Evolutionary conservation across 2,113 vertebrate species (phyloP).

Genomic region (Oophaga pumilio): DNA sequence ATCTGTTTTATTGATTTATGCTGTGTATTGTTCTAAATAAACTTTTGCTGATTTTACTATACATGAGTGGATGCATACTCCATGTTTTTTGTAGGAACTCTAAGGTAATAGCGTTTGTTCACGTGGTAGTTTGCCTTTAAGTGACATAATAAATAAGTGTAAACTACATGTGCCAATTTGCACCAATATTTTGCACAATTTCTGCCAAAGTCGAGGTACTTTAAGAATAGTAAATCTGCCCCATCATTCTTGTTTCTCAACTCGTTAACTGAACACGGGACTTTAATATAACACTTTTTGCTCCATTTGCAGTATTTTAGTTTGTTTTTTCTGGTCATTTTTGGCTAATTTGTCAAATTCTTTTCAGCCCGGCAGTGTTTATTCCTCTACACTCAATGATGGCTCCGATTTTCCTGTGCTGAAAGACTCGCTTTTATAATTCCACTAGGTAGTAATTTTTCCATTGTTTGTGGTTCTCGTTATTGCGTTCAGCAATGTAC

Average conservation of each 20-base stretch:
- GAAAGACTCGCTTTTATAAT: conserved; percentile 9
- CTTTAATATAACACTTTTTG: background rate
- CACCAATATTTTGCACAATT: no score
- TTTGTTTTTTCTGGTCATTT: background rate
- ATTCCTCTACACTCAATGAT: background rate
- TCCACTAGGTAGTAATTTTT: background rate
- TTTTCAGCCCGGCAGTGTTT: background rate
- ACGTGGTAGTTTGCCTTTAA: no score
- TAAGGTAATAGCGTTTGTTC: no score
- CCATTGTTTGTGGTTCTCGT: conserved; percentile 10
- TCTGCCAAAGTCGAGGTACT: background rate
- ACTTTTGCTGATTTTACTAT: no score
- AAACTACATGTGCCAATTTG: no score
- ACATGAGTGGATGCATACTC: no score
- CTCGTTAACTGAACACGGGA: no score
- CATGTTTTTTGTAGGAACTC: no score
- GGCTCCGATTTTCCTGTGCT: conserved; percentile 27
- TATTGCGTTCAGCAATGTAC: background rate
- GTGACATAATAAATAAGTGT: no score
- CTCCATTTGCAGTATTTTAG: background rate
- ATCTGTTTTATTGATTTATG: no score
- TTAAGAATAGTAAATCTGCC: no score
- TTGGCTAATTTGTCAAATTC: background rate
- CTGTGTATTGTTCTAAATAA: no score
- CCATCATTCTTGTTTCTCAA: background rate